These are phyloP conservation scores for Pachydiplax longipennis DNA, from an alignment of 2,888 invertebrate genomes.

Conservation along the genomic window DNA sequence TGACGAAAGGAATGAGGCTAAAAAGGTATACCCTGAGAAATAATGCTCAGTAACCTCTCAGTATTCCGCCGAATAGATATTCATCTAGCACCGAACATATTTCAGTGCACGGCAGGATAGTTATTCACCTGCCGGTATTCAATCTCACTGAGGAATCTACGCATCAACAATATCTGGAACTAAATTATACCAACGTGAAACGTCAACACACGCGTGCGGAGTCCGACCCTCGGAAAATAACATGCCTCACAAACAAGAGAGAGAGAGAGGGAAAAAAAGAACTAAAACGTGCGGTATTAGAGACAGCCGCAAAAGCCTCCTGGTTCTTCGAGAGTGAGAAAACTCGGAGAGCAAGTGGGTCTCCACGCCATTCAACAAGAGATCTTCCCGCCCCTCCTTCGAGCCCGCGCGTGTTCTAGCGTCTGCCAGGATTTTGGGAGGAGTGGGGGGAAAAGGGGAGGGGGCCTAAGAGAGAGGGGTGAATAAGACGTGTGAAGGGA, in stretches of 20 bases:
- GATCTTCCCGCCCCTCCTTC: not conserved
- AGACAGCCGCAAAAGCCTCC: not conserved
- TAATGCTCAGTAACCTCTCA: too few relatives aligned
- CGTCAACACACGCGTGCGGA: not conserved
- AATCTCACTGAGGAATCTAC: too few relatives aligned
- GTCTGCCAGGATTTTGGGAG: not conserved
- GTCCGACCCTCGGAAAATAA: not conserved
- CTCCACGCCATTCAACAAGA: slow-evolving; percentile 9
- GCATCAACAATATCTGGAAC: too few relatives aligned
- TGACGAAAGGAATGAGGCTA: too few relatives aligned
- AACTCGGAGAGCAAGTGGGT: not conserved
- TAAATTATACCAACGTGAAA: not conserved
- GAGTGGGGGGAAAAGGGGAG: too few relatives aligned
- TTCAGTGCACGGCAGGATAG: too few relatives aligned
- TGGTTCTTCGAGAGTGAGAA: not conserved
- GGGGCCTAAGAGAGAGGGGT: not conserved
- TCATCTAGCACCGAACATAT: too few relatives aligned
- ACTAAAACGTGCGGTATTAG: not conserved
- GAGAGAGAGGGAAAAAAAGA: not conserved
- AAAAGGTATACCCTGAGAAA: too few relatives aligned
- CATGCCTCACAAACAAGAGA: not conserved
- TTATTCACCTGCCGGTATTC: too few relatives aligned
- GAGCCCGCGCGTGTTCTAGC: not conserved
- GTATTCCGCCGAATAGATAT: too few relatives aligned
- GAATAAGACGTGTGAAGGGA: not conserved